These are phyloP conservation scores for Sarcophaga caerulescens DNA, from an alignment of 2,888 invertebrate genomes.

Conservation along the genomic window DNA sequence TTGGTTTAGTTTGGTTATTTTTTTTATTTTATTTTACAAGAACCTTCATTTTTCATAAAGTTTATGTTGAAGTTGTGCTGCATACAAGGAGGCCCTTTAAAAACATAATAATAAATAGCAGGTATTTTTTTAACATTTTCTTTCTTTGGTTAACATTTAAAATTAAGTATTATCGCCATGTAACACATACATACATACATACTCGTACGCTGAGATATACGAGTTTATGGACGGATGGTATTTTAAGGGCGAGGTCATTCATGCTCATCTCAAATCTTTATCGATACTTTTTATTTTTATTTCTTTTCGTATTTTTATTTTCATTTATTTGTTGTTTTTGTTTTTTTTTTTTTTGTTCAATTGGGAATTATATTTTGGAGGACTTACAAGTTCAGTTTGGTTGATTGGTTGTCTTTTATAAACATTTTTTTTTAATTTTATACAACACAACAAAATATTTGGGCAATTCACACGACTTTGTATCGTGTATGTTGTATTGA, in stretches of 20 bases:
- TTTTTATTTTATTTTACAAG: not conserved
- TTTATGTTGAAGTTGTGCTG: conserved; percentile 8
- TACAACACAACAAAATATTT: not conserved
- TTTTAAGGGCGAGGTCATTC: conserved; percentile 57
- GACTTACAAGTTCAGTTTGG: conserved; percentile 22
- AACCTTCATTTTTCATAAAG: conserved; percentile 28
- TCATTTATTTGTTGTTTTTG: not conserved
- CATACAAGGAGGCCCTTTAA: not conserved
- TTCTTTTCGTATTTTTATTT: not conserved
- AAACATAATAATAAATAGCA: not conserved
- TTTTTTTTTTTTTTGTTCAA: too few species aligned
- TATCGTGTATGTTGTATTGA: too few species aligned
- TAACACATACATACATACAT: too few species aligned
- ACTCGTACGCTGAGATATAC: not conserved
- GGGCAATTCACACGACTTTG: too few species aligned
- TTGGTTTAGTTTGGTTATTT: not conserved
- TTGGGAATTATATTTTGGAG: conserved; percentile 16
- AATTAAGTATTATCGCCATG: too few species aligned
- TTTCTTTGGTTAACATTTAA: too few species aligned
- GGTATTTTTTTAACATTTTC: not conserved
- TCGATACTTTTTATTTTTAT: not conserved
- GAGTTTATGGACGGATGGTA: not conserved
- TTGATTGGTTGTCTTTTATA: not conserved
- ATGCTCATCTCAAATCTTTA: not conserved
- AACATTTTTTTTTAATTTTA: not conserved